phyloP scores from a whole-genome alignment of 92 coral and sea anemone species.

The Phenganax subtilis region DNA sequence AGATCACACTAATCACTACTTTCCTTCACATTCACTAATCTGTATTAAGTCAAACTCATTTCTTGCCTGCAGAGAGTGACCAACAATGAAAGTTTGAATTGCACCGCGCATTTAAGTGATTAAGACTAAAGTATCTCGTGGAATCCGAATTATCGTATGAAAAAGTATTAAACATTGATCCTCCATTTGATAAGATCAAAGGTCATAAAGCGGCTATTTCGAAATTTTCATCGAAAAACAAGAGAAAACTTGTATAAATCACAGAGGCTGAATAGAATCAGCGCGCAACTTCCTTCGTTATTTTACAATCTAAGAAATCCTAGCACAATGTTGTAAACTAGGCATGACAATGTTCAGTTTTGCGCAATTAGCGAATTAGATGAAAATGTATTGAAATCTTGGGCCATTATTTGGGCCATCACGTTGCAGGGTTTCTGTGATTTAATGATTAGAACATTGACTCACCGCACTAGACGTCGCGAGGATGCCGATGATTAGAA shows the following conservation, averaged over 20 bases:
- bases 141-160: not conserved
- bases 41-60: too few relatives aligned
- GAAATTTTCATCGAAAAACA: not conserved
- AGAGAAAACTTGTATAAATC: not conserved
- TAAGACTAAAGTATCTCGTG: not conserved
- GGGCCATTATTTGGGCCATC: conserved; percentile 8
- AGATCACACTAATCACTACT: too few relatives aligned
- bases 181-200: not conserved
- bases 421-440: conserved; percentile 23
- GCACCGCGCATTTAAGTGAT: not conserved
- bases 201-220: not conserved
- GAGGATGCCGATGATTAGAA: conserved; percentile 13
- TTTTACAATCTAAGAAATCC: not conserved
- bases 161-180: not conserved
- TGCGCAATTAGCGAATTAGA: not conserved
- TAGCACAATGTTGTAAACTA: not conserved
- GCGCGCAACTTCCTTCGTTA: not conserved
- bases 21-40: too few relatives aligned
- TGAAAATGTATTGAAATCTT: conserved; percentile 7
- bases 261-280: not conserved
- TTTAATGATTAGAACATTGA: conserved; percentile 36
- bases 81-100: not conserved
- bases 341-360: not conserved
- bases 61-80: too few relatives aligned
- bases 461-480: conserved; percentile 40